Conservation (phyloP, 2,888 invertebrate species). For the Alloscopus bannaensis region DNA sequence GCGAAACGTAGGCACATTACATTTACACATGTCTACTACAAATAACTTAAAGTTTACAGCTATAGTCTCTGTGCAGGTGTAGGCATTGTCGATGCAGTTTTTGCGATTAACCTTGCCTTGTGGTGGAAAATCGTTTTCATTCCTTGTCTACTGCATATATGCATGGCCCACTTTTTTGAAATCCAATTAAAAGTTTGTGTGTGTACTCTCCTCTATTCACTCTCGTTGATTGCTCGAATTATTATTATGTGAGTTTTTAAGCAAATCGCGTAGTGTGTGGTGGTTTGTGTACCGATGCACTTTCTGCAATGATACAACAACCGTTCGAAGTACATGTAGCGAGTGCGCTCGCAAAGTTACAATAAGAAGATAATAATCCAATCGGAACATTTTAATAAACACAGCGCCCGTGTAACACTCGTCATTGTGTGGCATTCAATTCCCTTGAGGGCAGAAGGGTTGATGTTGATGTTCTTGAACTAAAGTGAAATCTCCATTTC, state of each 20-base stretch:
- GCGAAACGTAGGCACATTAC: too few species aligned
- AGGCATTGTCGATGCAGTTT: neutral
- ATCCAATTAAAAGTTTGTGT: too few species aligned
- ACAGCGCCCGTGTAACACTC: neutral
- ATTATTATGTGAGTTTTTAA: neutral
- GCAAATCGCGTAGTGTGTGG: neutral
- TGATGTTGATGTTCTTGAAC: neutral
- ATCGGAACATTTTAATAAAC: neutral
- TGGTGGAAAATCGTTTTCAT: neutral
- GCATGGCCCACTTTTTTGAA: neutral
- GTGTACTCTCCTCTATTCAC: too few species aligned
- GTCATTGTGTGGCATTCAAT: neutral
- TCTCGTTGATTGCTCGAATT: too few species aligned
- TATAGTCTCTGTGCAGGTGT: neutral
- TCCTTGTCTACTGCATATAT: neutral
- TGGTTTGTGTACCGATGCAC: neutral
- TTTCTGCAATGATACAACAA: neutral
- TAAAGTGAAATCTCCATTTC: conserved; percentile 22
- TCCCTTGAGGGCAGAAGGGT: neutral
- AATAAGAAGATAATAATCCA: neutral
- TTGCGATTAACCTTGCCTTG: neutral
- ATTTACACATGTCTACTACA: too few species aligned
- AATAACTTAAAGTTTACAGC: neutral
- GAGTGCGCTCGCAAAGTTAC: neutral
- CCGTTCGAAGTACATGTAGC: neutral